Evolutionary conservation across 1,140 invertebrate species (phyloP), one percentile per base, ranked within the genome.

Genomic region (Cheumatopsyche charites): DNA sequence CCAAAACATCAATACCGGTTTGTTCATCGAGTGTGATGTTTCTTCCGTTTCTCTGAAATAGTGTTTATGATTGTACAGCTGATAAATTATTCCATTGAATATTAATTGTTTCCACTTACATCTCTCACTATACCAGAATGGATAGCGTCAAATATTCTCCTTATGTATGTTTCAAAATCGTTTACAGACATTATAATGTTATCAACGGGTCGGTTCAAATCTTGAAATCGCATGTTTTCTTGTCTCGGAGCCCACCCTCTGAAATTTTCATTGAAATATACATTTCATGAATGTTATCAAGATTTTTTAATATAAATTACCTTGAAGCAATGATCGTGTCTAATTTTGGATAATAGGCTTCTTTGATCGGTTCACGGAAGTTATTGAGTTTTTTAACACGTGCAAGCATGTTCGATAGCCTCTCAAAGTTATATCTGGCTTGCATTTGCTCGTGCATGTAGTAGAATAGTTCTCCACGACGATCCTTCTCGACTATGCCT

Each of bases 361-460:
- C 86, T 12, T 81, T 78, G 70, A 90, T 86, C 7, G 87, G 84
- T 13, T 87, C 84, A 11, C 82, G 80, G 76, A 84, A 86, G 75
- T 89, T 86, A 1, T 79, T 81, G 0, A 88, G 78, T 7, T 84
- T 80, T 61, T 84, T 84, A 0, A 88, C 87, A 0, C 89, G 83
- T 7, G 78, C 73, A 41, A 83, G 47, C 52, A 74, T 73, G 72
- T 82, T 82, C 12, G 79, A 79, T 25, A 82, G 67, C 23, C 81
- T 73, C 68, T 83, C 82, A 45, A 77, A 72, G 67, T 82, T 80
- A 72, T 81, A 82, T 84, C 87, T 85, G 19, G 87, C 87, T 45
- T 89, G 83, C 66, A 92, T 87, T 78, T 92, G 91, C 77, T 91
- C 86, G 79, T 92, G 90, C 90, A 92, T 91, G 77, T 92, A 92